phyloP scores from a whole-genome alignment of 2,797 vertebrate genomes.

The Tympanoctomys barrerae region DNA sequence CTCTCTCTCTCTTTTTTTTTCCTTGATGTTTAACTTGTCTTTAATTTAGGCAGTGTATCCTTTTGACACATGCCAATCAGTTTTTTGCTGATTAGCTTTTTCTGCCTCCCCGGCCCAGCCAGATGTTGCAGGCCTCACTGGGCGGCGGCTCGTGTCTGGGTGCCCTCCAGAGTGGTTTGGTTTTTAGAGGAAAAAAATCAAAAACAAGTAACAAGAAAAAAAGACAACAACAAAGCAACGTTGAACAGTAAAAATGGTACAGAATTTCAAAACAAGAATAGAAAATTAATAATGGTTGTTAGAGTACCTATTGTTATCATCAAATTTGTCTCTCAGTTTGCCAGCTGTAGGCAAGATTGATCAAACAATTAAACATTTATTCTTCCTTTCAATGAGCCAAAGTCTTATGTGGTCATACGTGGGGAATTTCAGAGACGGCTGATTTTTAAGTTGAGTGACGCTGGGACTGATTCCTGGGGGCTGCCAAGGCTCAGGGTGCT shows the following conservation, averaged over 20 bases:
- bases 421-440: not conserved
- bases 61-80: not conserved
- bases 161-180: not conserved
- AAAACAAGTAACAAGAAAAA: no score
- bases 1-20: not conserved
- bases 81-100: not conserved
- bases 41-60: not conserved
- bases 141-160: not conserved
- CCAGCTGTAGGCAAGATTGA: no score
- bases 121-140: not conserved
- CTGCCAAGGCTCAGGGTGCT: not conserved
- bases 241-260: no score
- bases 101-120: not conserved
- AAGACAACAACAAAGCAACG: no score
- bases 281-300: no score
- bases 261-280: no score
- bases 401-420: not conserved
- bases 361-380: no score
- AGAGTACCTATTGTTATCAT: no score
- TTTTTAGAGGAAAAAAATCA: no score
- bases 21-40: not conserved
- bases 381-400: no score
- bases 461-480: not conserved
- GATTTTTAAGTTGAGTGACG: not conserved
- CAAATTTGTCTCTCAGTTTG: no score